Conservation (phyloP, 2,797 vertebrate species). For the Erethizon dorsatum region DNA sequence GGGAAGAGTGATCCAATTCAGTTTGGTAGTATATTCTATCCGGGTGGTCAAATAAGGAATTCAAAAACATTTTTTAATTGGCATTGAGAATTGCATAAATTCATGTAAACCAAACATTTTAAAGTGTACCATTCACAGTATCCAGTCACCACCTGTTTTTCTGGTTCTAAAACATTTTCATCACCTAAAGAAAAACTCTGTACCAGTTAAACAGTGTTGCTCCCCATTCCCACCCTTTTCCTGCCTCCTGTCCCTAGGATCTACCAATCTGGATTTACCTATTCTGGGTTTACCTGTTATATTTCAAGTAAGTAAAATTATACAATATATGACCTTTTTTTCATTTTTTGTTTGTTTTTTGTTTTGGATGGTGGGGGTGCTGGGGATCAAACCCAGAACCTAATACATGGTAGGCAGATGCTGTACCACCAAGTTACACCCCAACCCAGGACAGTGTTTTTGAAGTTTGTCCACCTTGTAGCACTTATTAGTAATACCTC, state of each 20-base stretch:
- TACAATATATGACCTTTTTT: conserved; percentile 14
- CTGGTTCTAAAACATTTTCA: background rate
- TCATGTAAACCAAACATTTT: background rate
- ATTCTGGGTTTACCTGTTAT: background rate
- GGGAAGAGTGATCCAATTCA: background rate
- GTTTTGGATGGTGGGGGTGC: background rate
- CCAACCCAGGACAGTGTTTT: background rate
- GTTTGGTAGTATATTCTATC: conserved; percentile 42
- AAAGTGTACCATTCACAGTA: conserved; percentile 7
- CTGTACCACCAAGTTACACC: background rate
- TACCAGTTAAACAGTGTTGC: background rate
- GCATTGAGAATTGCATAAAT: background rate
- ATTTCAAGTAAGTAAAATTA: conserved; percentile 4
- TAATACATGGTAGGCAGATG: background rate
- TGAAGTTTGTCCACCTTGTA: background rate
- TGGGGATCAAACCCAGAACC: background rate
- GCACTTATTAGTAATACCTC: background rate
- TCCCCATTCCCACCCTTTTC: background rate
- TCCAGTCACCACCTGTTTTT: background rate
- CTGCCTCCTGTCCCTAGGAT: too few relatives aligned
- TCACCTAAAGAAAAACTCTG: background rate
- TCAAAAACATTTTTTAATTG: background rate
- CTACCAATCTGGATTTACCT: background rate
- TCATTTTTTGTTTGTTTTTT: background rate
- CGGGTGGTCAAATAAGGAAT: conserved; percentile 1